Evolutionary conservation across 1,140 invertebrate genomes (phyloP).

Genomic region (Steinernema feltiae): DNA sequence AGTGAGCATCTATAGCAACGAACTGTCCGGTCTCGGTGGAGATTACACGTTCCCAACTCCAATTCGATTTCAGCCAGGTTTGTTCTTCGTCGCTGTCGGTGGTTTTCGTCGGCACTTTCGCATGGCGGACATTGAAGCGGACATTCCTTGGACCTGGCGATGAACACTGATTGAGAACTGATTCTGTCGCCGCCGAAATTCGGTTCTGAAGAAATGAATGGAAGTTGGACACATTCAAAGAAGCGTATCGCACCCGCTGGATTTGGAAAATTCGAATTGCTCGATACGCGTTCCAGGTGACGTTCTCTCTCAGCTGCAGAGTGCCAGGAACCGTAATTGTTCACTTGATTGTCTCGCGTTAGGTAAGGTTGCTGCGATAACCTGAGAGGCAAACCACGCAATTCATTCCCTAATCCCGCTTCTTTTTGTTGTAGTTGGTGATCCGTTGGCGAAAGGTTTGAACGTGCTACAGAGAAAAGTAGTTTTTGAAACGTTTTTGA

Average conservation of each 20-base stretch:
- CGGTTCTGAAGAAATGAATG: neutral
- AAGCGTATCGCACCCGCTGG: neutral
- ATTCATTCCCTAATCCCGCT: too few species aligned
- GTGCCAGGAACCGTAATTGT: neutral
- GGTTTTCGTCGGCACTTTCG: slow-evolving; percentile 10
- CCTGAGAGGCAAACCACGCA: too few species aligned
- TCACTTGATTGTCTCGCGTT: neutral
- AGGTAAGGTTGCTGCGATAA: too few species aligned
- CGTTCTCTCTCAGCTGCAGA: neutral
- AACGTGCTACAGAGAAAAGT: too few species aligned
- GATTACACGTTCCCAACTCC: slow-evolving; percentile 36
- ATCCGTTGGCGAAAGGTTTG: too few species aligned
- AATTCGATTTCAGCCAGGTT: slow-evolving; percentile 33
- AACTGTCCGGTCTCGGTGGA: slow-evolving; percentile 38
- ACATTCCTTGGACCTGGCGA: slow-evolving; percentile 22
- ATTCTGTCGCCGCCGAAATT: neutral
- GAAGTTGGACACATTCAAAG: neutral
- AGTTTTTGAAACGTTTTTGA: too few species aligned
- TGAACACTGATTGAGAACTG: slow-evolving; percentile 3
- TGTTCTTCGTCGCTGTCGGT: slow-evolving; percentile 16
- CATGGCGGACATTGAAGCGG: slow-evolving; percentile 31
- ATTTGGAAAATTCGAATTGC: neutral
- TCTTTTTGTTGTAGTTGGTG: too few species aligned
- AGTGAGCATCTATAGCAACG: too few species aligned
- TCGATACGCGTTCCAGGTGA: neutral